Percentiles rank a stretch among this genome's conserved stretches.
Conservation (phyloP, 2,888 invertebrate species). For the Hoplodrina blanda region DNA sequence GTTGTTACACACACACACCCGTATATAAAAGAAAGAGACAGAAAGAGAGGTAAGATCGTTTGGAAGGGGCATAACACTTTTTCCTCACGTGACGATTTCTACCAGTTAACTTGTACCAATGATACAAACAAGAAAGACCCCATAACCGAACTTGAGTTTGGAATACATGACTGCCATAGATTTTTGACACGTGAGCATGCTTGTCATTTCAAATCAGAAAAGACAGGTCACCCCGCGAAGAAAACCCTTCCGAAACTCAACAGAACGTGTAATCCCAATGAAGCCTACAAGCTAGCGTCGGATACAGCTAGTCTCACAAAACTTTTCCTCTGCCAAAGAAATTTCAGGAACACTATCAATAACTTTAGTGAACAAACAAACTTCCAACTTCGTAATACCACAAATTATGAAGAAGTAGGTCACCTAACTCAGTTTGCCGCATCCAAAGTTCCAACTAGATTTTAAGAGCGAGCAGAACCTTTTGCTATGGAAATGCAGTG, state of each 20-base stretch:
- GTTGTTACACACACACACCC: too few species aligned
- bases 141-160: background rate
- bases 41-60: too few species aligned
- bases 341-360: conserved; percentile 44
- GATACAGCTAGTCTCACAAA: background rate
- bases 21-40: too few species aligned
- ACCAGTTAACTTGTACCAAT: too few species aligned
- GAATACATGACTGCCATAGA: background rate
- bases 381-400: conserved; percentile 44
- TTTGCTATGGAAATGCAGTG: conserved; percentile 79
- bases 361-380: conserved; percentile 38
- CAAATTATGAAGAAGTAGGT: conserved; percentile 51
- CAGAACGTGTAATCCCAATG: background rate
- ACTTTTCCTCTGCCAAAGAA: conserved; percentile 32
- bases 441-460: conserved; percentile 50
- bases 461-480: conserved; percentile 62
- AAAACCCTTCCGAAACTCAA: background rate
- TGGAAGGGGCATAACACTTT: too few species aligned
- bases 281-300: background rate
- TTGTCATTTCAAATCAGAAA: background rate
- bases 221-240: background rate
- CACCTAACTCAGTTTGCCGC: conserved; percentile 44
- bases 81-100: too few species aligned
- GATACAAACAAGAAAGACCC: background rate
- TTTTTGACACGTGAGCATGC: background rate